Conservation (phyloP, 2,797 vertebrate species). For the Rhinoraja longicauda region DNA sequence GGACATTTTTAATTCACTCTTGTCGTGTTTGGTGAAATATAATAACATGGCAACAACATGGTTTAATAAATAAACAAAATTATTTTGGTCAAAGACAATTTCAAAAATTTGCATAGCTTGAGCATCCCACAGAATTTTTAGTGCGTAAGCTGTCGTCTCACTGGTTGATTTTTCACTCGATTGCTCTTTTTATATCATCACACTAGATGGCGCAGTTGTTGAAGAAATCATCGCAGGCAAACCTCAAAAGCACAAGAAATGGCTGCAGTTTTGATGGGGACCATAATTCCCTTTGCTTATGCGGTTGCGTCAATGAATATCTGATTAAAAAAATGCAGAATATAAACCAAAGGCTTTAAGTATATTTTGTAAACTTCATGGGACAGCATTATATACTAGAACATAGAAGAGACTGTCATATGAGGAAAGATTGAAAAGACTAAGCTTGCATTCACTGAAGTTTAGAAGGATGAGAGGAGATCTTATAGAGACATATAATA, state of each 20-base stretch:
- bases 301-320: constrained; percentile 26
- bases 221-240: constrained; percentile 23
- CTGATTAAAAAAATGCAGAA: constrained; percentile 7
- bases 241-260: neutral
- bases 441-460: too few relatives aligned
- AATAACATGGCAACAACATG: neutral
- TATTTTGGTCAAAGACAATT: neutral
- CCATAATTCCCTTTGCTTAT: neutral
- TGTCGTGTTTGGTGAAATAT: neutral
- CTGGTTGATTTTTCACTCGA: neutral
- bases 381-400: neutral
- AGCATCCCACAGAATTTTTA: neutral
- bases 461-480: too few relatives aligned
- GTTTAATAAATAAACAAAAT: constrained; percentile 4
- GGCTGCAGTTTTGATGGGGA: neutral
- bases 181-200: neutral
- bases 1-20: neutral
- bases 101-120: neutral
- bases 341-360: neutral
- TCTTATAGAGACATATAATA: too few relatives aligned
- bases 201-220: constrained; percentile 20
- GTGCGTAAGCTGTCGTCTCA: neutral
- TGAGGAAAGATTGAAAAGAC: too few relatives aligned
- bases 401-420: too few relatives aligned
- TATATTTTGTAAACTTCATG: neutral